Percentiles rank a stretch among this genome's conserved stretches.
These are phyloP conservation scores for Malurus splendens DNA, from an alignment of 2,797 vertebrate genomes.

Conservation along the genomic window DNA sequence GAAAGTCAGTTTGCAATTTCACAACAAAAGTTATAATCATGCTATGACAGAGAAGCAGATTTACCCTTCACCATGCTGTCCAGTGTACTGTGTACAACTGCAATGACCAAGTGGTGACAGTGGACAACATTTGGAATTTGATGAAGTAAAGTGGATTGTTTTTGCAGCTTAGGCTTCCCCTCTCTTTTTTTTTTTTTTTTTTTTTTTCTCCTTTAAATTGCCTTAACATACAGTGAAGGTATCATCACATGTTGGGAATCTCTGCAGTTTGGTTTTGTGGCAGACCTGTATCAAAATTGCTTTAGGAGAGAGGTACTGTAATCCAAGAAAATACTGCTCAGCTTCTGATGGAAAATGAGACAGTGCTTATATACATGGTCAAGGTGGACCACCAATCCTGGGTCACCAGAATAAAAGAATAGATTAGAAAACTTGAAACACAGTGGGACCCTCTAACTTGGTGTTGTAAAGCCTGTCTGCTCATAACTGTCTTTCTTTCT, in stretches of 20 bases:
- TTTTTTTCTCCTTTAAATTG: not conserved
- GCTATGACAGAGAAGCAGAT: not conserved
- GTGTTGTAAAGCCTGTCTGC: not conserved
- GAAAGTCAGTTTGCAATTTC: not conserved
- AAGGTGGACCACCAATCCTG: not conserved
- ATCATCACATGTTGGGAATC: not conserved
- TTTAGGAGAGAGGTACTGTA: not conserved
- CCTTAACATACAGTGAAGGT: not conserved
- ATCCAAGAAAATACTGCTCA: not conserved
- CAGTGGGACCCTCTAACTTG: not conserved
- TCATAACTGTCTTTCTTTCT: not conserved
- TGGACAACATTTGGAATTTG: not conserved
- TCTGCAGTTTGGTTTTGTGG: accelerated
- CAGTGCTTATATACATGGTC: not conserved
- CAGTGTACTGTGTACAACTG: not conserved
- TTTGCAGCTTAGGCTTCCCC: not conserved
- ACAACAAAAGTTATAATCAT: not conserved
- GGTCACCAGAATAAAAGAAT: not conserved
- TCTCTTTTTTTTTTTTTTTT: accelerated
- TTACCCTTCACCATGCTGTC: not conserved
- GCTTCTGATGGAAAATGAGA: not conserved
- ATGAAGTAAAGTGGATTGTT: not conserved
- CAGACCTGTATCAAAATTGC: not conserved
- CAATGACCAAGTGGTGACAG: not conserved
- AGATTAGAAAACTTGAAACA: not conserved